Percentiles rank a stretch among this genome's conserved stretches.
Evolutionary conservation across 1,140 invertebrate species (phyloP).

Genomic region (Micrasema longulum): DNA sequence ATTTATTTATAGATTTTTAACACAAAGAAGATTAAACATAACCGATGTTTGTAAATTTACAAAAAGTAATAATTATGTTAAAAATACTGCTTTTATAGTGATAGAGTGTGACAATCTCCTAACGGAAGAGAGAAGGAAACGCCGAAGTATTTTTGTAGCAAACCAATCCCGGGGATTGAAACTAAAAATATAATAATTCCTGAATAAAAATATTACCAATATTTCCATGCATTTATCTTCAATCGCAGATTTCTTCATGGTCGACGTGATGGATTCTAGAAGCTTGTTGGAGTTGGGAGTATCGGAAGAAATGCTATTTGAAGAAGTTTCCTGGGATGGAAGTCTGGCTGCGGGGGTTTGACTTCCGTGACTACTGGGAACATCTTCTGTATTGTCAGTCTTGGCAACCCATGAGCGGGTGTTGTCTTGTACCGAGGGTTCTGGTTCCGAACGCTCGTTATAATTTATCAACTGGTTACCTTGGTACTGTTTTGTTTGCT

Average conservation of each 20-base stretch:
- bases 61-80: too few species aligned
- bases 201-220: conserved; percentile 16
- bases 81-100: too few species aligned
- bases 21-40: too few species aligned
- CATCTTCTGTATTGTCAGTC: conserved; percentile 16
- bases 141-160: too few species aligned
- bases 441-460: conserved; percentile 1
- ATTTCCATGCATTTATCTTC: conserved; percentile 16
- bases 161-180: too few species aligned
- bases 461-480: conserved; percentile 9
- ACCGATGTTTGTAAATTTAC: too few species aligned
- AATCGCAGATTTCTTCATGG: conserved; percentile 10
- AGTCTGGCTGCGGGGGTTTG: not conserved
- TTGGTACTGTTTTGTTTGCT: too few species aligned
- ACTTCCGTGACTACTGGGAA: conserved; percentile 2
- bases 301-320: conserved; percentile 16
- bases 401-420: conserved; percentile 8
- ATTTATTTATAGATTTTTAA: too few species aligned
- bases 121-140: too few species aligned
- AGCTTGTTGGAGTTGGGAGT: conserved; percentile 33
- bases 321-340: conserved; percentile 19
- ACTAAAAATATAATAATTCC: not conserved
- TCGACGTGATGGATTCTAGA: conserved; percentile 30
- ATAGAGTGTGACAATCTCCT: too few species aligned
- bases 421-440: conserved; percentile 2